Conservation (phyloP, 92 coral and sea anemone species). For the Hydrozoanthus gracilis region DNA sequence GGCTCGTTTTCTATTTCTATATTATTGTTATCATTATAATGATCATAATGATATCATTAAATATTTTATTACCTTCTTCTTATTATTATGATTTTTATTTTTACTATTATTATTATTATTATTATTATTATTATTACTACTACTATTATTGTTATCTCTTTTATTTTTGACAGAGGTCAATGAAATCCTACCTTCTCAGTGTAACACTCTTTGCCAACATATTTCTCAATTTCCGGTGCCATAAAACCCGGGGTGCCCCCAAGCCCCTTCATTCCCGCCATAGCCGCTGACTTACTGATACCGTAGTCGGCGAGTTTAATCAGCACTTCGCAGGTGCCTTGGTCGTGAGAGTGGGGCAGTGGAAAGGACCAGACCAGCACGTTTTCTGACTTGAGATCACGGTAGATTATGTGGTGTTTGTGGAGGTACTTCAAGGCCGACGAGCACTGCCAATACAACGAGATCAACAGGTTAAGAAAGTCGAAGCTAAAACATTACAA, state of each 20-base stretch:
- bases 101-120: too few relatives aligned
- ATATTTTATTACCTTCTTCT: too few relatives aligned
- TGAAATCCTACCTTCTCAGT: constrained; percentile 84
- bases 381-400: constrained; percentile 98
- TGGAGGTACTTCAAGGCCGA: constrained; percentile 99
- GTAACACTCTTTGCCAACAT: constrained; percentile 94
- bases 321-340: constrained; percentile 69
- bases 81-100: too few relatives aligned
- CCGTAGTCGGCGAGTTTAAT: constrained; percentile 99
- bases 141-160: too few relatives aligned
- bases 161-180: not conserved
- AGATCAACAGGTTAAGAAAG: not conserved
- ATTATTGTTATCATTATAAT: too few relatives aligned
- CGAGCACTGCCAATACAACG: constrained; percentile 71
- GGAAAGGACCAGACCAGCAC: constrained; percentile 97
- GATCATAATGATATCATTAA: too few relatives aligned
- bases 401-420: constrained; percentile 95
- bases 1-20: too few relatives aligned
- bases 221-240: constrained; percentile 99
- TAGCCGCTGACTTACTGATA: constrained; percentile 97
- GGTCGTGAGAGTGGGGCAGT: constrained; percentile 78
- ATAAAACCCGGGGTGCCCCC: constrained; percentile 99
- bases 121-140: too few relatives aligned
- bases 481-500: too few relatives aligned
- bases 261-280: constrained; percentile 97